These are phyloP conservation scores for Drosophila colorata DNA, from an alignment of 2,888 invertebrate species.

Conservation along the genomic window DNA sequence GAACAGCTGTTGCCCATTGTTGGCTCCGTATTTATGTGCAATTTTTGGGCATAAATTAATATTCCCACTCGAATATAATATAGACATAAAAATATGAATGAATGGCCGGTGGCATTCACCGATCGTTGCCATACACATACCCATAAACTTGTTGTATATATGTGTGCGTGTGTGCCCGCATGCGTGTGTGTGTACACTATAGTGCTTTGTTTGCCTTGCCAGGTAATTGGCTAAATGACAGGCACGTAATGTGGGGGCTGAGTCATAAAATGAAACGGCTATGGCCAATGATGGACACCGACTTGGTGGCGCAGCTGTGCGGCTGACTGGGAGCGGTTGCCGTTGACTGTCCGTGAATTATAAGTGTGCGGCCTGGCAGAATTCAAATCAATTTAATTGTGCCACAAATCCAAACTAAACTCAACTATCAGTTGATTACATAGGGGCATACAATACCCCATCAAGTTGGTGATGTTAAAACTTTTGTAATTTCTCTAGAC, in stretches of 20 bases:
- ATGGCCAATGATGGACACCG: constrained; percentile 38
- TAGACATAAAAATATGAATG: constrained; percentile 74
- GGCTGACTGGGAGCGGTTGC: background rate
- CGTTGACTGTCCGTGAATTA: background rate
- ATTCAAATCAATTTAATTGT: constrained; percentile 17
- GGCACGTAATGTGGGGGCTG: constrained; percentile 59
- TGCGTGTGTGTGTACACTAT: constrained; percentile 7
- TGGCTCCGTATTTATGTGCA: constrained; percentile 46
- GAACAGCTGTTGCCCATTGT: constrained; percentile 73
- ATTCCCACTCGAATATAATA: constrained; percentile 44
- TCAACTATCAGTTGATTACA: too few species aligned
- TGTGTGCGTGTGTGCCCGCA: background rate
- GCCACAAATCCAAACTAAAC: background rate
- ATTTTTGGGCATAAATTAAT: constrained; percentile 65
- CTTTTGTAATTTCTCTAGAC: too few species aligned
- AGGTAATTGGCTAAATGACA: constrained; percentile 76
- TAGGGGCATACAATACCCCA: too few species aligned
- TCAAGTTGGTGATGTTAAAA: too few species aligned
- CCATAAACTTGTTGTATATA: background rate
- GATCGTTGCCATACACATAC: constrained; percentile 23
- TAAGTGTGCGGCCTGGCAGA: background rate
- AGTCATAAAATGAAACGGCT: constrained; percentile 45
- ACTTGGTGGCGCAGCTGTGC: constrained; percentile 10
- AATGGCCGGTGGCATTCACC: constrained; percentile 59
- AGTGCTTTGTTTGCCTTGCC: constrained; percentile 63